Percentiles rank a stretch among this genome's conserved stretches.
phyloP scores from a whole-genome alignment of 2,113 vertebrate species.

The Cyphomyrus plagiostoma region DNA sequence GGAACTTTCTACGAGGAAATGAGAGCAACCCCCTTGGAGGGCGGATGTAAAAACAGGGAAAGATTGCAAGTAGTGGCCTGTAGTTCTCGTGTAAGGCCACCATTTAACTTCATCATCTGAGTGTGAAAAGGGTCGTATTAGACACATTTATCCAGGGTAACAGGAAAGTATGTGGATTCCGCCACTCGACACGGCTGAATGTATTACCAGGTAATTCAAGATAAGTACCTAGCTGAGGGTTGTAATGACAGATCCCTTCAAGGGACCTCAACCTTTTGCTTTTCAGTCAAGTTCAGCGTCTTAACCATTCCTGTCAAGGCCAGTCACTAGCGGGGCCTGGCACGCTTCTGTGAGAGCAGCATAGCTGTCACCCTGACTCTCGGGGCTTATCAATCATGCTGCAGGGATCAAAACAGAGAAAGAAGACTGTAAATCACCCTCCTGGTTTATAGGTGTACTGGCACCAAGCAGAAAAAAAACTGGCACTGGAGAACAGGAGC shows the following conservation, averaged over 20 bases:
- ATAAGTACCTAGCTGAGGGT: neutral
- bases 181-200: neutral
- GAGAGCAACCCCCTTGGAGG: neutral
- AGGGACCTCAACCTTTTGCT: neutral
- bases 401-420: neutral
- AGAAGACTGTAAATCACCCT: conserved; percentile 5
- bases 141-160: neutral
- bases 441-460: neutral
- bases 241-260: neutral
- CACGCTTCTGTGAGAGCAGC: neutral
- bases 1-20: neutral
- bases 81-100: neutral
- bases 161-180: neutral
- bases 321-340: neutral
- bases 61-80: neutral
- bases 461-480: neutral
- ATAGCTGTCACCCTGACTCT: neutral
- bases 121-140: neutral
- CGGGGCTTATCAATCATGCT: neutral
- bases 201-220: neutral
- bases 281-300: neutral
- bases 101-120: neutral
- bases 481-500: neutral
- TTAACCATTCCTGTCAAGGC: neutral
- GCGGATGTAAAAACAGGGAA: neutral